These are phyloP conservation scores for Telenomus remus DNA, from an alignment of 1,140 invertebrate genomes.

Conservation along the genomic window DNA sequence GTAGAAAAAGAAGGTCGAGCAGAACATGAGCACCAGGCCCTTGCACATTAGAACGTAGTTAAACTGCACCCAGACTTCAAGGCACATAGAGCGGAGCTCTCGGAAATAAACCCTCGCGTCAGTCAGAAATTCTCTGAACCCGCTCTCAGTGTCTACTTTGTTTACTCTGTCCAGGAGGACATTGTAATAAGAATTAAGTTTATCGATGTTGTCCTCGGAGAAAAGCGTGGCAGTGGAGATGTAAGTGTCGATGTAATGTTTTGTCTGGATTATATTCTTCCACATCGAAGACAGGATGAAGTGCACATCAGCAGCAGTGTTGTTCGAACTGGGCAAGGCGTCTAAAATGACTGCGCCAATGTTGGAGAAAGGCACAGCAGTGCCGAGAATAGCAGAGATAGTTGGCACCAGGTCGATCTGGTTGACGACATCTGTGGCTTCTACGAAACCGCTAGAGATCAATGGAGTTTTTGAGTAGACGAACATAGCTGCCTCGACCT, in stretches of 20 bases:
- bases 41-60: constrained; percentile 85
- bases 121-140: constrained; percentile 74
- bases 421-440: constrained; percentile 61
- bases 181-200: constrained; percentile 69
- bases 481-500: constrained; percentile 92
- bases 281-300: constrained; percentile 78
- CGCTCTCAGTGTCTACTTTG: constrained; percentile 72
- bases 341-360: constrained; percentile 88
- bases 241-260: constrained; percentile 79
- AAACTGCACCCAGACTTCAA: constrained; percentile 90
- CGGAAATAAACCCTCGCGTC: constrained; percentile 78
- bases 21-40: constrained; percentile 82
- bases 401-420: constrained; percentile 97
- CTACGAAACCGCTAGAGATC: constrained; percentile 20
- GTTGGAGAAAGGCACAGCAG: constrained; percentile 95
- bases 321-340: constrained; percentile 77
- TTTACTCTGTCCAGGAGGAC: constrained; percentile 68
- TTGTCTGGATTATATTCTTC: constrained; percentile 86
- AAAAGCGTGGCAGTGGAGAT: constrained; percentile 75
- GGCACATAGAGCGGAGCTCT: constrained; percentile 81
- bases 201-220: constrained; percentile 70
- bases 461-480: constrained; percentile 81
- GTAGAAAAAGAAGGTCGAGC: constrained; percentile 83
- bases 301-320: constrained; percentile 71
- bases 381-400: constrained; percentile 87